Evolutionary conservation across 2,113 vertebrate genomes (phyloP), one percentile per base, ranked within the genome.

Genomic region (Benitochromis conjunctus): DNA sequence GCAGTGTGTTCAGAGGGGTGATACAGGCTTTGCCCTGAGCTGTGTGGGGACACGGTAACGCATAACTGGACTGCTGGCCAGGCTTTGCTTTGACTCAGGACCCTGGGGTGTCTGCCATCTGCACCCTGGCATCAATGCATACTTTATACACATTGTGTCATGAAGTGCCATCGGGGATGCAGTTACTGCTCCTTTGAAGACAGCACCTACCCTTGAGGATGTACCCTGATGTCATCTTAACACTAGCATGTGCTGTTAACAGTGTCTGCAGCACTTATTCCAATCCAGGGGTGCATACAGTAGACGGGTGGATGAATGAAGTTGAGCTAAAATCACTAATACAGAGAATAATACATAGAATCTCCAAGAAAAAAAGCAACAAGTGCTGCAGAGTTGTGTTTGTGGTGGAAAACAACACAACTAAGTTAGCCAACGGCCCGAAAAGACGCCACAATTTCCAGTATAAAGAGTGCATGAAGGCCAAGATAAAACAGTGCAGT

Each of bases 31-130:
- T 77, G 82, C 88, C 81, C 83, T 31, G 76, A 89, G 91, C 91
- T 81, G 79, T 76, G 79, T 87, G 10, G 62, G 71, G 55, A 87
- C 56, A 51, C 79, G 84, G 48, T 86, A 58, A 85, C 80, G 87
- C 77, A 89, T 76, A 81, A 77, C 56, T 76, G 86, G 77, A 89
- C 71, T 71, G 84, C 89, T 85, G 38, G 64, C 66, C 54, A 48
- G 74, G 77, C 82, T 55, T 60, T 83, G 86, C 87, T 89, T 69
- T 86, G 83, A 86, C 79, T 82, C 66, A 29, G 89, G 80, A 86
- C 86, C 89, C 88, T 80, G 84, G 90, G 89, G 89, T 62, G 82
- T 82, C 53, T 76, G 86, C 94, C 94, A 95, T 95, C 93, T 95
- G 92, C 84, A 91, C 89, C 91, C 86, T 89, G 88, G 83, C 85